Base-by-base conservation (phyloP, 1,140 invertebrate genomes). In the Chrysomallon squamiferum region DNA sequence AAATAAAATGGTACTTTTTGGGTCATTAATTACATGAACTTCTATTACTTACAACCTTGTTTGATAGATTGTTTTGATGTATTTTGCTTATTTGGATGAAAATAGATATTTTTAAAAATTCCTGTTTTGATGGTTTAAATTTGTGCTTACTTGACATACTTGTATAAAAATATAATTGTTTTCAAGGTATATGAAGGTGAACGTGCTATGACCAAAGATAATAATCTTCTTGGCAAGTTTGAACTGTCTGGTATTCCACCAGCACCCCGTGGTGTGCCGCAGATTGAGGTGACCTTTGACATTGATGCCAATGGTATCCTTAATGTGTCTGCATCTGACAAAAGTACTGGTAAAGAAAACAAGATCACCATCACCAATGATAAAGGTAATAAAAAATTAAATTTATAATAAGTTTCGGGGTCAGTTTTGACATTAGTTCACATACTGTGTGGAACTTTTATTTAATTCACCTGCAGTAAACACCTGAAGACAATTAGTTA, bases 301-400 rank as follows among this genome's bases (percentile, higher is more conserved):
- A 87, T 89, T 92, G 86, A 95, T 78, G 84, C 85, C 45, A 86
- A 86, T 59, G 85, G 85, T 72, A 86, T 86, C 62, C 64, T 86
- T 20, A 86, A 86, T 66, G 85, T 86, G 6, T 80, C 84, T 59
- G 88, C 88, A 35, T 74, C 75, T n/a, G 89, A 90, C 71, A 89
- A 89, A 76, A 87, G 86, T 2, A 97, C 96, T 69, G 96, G 96
- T 78, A 96, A 96, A 85, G 93, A 95, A 80, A 98, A 97, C 87
- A 97, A 97, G 86, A 98, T 98, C 84, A 97, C 95, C 32, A 98
- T 98, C 77, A 98, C 95, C 77, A 98, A 98, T 82, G 96, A 98
- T 87, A 98, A 98, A 86, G 95, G 80, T 80, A 71, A 59, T 43
- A 74, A 47, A 43, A 15, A 29, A 41, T 7, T 25, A 3, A 33